Conservation (phyloP, 2,113 vertebrate species). For the Variabilichromis moorii region DNA sequence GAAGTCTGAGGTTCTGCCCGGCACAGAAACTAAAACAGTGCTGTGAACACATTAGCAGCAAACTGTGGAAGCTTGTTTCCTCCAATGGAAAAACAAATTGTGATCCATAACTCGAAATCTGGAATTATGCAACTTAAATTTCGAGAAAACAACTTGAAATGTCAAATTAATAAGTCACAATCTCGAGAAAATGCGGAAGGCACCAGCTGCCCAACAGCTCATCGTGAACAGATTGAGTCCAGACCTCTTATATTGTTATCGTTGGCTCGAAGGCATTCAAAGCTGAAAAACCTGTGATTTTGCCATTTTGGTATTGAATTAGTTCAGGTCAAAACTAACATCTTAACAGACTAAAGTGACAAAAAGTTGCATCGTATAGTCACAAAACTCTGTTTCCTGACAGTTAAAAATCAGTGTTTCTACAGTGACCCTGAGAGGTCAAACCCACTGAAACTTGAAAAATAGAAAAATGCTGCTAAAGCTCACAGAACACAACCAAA, state of each 20-base stretch:
- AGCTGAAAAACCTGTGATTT: background rate
- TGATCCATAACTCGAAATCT: background rate
- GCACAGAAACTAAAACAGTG: background rate
- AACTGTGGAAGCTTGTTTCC: background rate
- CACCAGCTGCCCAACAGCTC: accelerated
- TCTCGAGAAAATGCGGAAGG: accelerated
- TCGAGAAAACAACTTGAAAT: background rate
- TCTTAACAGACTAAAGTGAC: background rate
- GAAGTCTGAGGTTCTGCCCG: accelerated
- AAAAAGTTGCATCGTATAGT: accelerated
- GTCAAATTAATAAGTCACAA: background rate
- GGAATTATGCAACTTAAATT: background rate
- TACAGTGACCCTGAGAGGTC: accelerated
- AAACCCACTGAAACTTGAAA: background rate
- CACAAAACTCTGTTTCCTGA: background rate
- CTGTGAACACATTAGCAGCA: background rate
- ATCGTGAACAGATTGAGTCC: background rate
- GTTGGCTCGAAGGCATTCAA: background rate
- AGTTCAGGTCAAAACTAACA: background rate
- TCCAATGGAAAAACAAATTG: background rate
- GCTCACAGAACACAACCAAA: background rate
- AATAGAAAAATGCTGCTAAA: background rate
- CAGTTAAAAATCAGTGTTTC: background rate
- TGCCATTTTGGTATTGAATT: background rate
- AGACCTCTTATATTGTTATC: background rate